Conservation (phyloP, 2,113 vertebrate genomes). For the Cebus imitator region DNA sequence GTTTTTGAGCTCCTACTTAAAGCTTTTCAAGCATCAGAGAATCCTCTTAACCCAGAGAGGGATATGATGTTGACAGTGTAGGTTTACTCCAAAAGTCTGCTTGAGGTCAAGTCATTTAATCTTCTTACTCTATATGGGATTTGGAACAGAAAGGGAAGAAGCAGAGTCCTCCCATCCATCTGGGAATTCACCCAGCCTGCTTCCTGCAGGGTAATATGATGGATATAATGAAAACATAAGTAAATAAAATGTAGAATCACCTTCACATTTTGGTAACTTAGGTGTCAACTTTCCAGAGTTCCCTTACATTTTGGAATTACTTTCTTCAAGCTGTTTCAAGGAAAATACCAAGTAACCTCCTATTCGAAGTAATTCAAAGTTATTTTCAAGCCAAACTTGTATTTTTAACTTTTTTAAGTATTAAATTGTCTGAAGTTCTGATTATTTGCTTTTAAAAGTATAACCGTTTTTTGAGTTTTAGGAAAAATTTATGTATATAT, state of each 20-base stretch:
- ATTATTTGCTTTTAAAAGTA: slow-evolving; percentile 30
- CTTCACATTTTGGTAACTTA: background rate
- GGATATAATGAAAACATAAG: background rate
- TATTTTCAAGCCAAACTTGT: slow-evolving; percentile 18
- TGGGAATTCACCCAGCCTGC: background rate
- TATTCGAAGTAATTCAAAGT: background rate
- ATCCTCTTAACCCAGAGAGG: slow-evolving; percentile 3
- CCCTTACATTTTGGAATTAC: background rate
- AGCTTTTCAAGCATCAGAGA: background rate
- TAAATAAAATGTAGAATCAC: background rate
- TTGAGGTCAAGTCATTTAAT: background rate
- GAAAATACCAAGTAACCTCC: background rate
- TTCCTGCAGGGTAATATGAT: background rate
- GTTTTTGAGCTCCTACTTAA: background rate
- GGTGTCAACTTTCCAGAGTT: background rate
- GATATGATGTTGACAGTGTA: background rate
- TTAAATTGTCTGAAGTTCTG: background rate
- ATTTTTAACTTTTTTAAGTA: background rate
- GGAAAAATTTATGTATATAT: background rate
- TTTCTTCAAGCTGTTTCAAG: background rate
- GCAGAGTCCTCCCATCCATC: background rate
- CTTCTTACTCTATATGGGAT: background rate
- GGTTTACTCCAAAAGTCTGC: background rate
- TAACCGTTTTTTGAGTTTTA: background rate
- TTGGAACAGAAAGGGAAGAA: background rate